phyloP scores from a whole-genome alignment of 2,888 invertebrate genomes.

The Galerucella nymphaeae region DNA sequence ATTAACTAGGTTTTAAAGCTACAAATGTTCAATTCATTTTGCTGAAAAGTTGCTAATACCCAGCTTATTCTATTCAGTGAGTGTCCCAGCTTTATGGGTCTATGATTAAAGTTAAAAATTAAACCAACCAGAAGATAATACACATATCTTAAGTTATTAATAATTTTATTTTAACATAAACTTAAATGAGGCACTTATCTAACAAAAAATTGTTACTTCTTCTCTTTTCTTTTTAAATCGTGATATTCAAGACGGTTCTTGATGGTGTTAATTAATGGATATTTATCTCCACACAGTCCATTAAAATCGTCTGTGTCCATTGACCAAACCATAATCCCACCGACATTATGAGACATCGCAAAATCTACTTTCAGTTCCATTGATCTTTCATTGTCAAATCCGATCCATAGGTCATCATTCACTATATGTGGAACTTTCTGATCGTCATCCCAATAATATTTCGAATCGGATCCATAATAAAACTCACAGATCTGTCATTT shows the following conservation, averaged over 20 bases:
- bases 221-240: not conserved
- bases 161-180: too few relatives aligned
- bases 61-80: too few relatives aligned
- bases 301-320: slow-evolving; percentile 81
- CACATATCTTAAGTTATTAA: too few relatives aligned
- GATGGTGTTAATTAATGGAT: slow-evolving; percentile 48
- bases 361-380: slow-evolving; percentile 64
- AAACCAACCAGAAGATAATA: too few relatives aligned
- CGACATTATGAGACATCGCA: slow-evolving; percentile 56
- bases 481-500: not conserved
- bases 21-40: too few relatives aligned
- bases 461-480: slow-evolving; percentile 37
- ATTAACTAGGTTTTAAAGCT: too few relatives aligned
- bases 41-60: too few relatives aligned
- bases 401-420: slow-evolving; percentile 73
- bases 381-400: slow-evolving; percentile 72
- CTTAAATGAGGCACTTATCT: too few relatives aligned
- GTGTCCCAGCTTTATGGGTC: too few relatives aligned
- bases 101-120: too few relatives aligned
- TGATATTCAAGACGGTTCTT: slow-evolving; percentile 25
- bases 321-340: slow-evolving; percentile 82
- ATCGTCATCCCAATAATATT: slow-evolving; percentile 58
- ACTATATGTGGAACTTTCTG: slow-evolving; percentile 71
- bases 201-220: not conserved
- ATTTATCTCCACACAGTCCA: slow-evolving; percentile 66